Conservation (phyloP, 2,797 vertebrate genomes). For the Pseudochromis fuscus region DNA sequence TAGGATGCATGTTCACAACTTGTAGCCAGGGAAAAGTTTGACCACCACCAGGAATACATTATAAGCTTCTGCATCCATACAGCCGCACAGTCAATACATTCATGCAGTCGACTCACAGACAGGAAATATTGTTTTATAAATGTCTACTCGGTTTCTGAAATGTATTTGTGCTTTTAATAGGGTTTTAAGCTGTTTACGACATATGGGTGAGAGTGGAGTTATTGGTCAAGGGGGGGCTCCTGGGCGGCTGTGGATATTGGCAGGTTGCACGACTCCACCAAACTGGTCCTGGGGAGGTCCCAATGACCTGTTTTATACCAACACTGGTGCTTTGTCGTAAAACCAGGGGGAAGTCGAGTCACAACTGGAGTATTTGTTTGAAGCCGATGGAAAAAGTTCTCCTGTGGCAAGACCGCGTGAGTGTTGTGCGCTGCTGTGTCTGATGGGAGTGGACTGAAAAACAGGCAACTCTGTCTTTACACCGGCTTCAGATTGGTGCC, state of each 20-base stretch:
- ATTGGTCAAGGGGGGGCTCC: conserved; percentile 75
- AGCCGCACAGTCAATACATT: conserved; percentile 54
- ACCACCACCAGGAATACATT: conserved; percentile 72
- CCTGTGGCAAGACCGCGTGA: conserved; percentile 60
- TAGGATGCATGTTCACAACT: conserved; percentile 80
- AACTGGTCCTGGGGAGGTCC: conserved; percentile 83
- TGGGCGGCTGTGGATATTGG: conserved; percentile 80
- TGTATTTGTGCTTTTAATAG: conserved; percentile 83
- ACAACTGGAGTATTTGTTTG: conserved; percentile 81
- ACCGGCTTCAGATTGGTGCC: conserved; percentile 62
- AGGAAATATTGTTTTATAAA: conserved; percentile 84
- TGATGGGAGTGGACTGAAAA: conserved; percentile 68
- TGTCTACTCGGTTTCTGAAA: conserved; percentile 80
- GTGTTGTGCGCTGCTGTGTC: conserved; percentile 71
- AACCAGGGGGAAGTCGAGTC: conserved; percentile 80
- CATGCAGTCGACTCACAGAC: conserved; percentile 69
- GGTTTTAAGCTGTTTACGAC: conserved; percentile 85
- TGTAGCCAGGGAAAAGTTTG: conserved; percentile 72
- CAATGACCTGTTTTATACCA: conserved; percentile 88
- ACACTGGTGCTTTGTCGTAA: conserved; percentile 83
- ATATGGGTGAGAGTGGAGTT: conserved; percentile 78
- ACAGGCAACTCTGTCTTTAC: conserved; percentile 66
- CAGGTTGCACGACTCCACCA: conserved; percentile 71
- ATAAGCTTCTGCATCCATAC: conserved; percentile 73
- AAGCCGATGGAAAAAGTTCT: conserved; percentile 79